Evolutionary conservation across 2,888 invertebrate genomes (phyloP).

Genomic region (Lamellibrachia satsuma): DNA sequence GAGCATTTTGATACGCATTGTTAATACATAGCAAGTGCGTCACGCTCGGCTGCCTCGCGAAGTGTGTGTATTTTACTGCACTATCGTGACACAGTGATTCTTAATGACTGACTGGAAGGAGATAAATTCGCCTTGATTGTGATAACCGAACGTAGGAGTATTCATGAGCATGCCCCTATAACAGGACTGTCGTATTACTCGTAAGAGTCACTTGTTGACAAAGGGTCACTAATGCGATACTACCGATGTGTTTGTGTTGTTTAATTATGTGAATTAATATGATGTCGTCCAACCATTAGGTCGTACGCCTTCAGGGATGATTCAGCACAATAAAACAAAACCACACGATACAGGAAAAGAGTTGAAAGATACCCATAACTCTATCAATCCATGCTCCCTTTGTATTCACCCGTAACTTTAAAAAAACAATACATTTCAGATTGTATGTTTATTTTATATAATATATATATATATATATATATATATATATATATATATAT

Average conservation of each 20-base stretch:
- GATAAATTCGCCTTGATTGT: neutral
- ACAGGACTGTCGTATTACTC: neutral
- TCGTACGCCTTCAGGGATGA: neutral
- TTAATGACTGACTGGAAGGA: neutral
- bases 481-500: too few species aligned
- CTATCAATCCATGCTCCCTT: too few species aligned
- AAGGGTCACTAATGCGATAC: neutral
- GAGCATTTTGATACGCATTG: neutral
- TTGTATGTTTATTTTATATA: too few species aligned
- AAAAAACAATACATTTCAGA: too few species aligned
- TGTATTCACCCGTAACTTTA: too few species aligned
- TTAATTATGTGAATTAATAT: neutral
- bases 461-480: too few species aligned
- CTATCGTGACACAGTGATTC: neutral
- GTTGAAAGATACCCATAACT: too few species aligned
- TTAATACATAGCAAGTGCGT: neutral
- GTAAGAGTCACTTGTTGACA: neutral
- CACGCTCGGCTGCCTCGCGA: neutral
- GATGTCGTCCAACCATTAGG: neutral
- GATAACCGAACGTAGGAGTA: constrained; percentile 7
- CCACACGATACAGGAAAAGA: neutral
- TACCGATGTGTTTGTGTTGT: neutral
- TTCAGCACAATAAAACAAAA: neutral
- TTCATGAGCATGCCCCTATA: constrained; percentile 13
- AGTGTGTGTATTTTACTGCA: neutral